Base-by-base conservation (phyloP, 2,888 invertebrate genomes). In the Chloromyia formosa region DNA sequence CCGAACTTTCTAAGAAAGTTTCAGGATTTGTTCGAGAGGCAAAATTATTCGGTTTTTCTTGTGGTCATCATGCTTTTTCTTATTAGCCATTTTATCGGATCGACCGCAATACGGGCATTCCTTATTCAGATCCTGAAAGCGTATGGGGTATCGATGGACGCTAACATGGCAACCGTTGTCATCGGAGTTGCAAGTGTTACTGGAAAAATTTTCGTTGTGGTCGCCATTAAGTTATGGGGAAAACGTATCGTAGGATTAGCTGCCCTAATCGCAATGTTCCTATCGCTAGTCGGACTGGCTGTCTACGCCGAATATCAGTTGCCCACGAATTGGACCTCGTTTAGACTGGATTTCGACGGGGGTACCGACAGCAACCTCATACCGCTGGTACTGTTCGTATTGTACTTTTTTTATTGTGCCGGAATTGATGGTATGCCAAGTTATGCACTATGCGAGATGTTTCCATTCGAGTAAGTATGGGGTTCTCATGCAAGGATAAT, bases 391-490 rank as follows among this genome's bases (percentile, higher is more conserved):
- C 68, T 75, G 12, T 74, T 77, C 40, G 75, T 74, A 22, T 16
- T 62, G 4, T 64, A 76, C 14, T 73, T 74, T 58, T 77, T 76
- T 23, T 66, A 72, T 16, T 74, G 74, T 66, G 20, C 81, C 7
- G 84, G 84, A 0, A 79, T 83, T 7, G 81, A 85, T 1, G 85
- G 86, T 16, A 81, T 89, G 18, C 87, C 88, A 0, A 89, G 88
- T 88, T 86, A 88, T 73, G 79, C 89, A 56, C 83, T 89, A 5
- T 87, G 88, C 74, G 89, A 89, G 81, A 86, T 89, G 3, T 89
- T 89, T 78, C 88, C 88, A 0, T 87, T 88, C 78, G 87, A 87
- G 88, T 88, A 79, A 82, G 80, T 66, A 42, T 9, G 16, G 27
- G 12, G 42, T 9, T 42, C n/a, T n/a, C n/a, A n/a, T n/a, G n/a